phyloP scores from a whole-genome alignment of 2,797 vertebrate genomes.

The Pantherophis alleghaniensis region DNA sequence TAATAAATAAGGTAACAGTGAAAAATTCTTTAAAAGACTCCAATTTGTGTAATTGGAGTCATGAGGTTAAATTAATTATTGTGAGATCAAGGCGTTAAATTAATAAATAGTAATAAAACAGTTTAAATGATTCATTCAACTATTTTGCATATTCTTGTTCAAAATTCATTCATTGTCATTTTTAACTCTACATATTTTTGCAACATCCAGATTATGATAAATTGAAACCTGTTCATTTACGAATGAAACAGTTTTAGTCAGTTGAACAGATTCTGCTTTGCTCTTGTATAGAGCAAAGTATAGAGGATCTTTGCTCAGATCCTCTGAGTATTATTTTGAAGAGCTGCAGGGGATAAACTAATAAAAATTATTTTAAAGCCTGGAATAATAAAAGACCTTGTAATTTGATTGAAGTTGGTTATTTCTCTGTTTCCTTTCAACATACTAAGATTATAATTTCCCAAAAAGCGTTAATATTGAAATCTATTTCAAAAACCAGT shows the following conservation, averaged over 20 bases:
- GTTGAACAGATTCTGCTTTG: neutral
- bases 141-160: neutral
- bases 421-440: neutral
- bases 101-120: neutral
- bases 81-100: neutral
- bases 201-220: neutral
- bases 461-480: neutral
- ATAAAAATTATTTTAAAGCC: neutral
- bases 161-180: neutral
- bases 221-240: neutral
- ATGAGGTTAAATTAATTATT: neutral
- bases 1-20: neutral
- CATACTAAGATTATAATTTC: neutral
- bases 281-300: neutral
- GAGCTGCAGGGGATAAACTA: neutral
- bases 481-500: neutral
- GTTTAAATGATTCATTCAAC: neutral
- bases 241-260: neutral
- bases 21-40: neutral
- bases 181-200: neutral
- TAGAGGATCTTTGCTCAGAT: neutral
- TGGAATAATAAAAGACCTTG: neutral
- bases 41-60: neutral
- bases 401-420: neutral
- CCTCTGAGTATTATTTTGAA: neutral